Base-by-base conservation (phyloP, 2,888 invertebrate genomes). In the Temnothorax ravouxi region DNA sequence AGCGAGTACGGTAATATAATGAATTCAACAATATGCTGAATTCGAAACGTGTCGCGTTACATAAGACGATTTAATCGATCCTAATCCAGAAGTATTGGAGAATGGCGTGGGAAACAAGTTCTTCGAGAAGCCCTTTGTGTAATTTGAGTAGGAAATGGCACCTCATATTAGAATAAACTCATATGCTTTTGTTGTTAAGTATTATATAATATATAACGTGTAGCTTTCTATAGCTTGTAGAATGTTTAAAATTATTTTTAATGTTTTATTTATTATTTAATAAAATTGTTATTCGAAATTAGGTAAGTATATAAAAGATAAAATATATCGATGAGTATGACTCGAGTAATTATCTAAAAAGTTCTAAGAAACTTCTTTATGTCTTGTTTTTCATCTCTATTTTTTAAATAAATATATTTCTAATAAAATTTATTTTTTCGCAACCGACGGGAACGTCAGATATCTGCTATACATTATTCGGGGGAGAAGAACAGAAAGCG, bases 31-130 rank as follows among this genome's bases (percentile, higher is more conserved):
- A 29, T 9, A 25, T 9, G 13, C 18, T 47, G 29, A 67, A 79
- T 71, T 74, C 4, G 74, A 79, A 56, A 56, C 29, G n/a, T 67
- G 18, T 76, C 44, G 15, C n/a, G 21, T 79, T 79, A 74, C 74
- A 29, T 72, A 44, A 74, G 34, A 74, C 18, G 41, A 79, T 71
- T 56, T 74, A 71, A 74, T 64, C 64, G 38, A 76, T 29, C 4
- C 41, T 74, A 59, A 44, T 76, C 50, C 38, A 76, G 50, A 76
- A 64, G 11, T 76, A 64, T 64, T 15, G 11, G 18, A 50, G 21
- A 64, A 64, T 64, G 38, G 38, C 13, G 47, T 76, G 21, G 11
- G 50, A 64, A 34, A 50, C 13, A 44, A 56, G 15, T 3, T 0
- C 29, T 29, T 29, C 29, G 29, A 29, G 29, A 44, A 56, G 6